A percentile compares a stretch with the other conserved stretches of the same genome.
These are phyloP conservation scores for Zoanthus sociatus DNA, from an alignment of 92 coral and sea anemone genomes.

Conservation along the genomic window DNA sequence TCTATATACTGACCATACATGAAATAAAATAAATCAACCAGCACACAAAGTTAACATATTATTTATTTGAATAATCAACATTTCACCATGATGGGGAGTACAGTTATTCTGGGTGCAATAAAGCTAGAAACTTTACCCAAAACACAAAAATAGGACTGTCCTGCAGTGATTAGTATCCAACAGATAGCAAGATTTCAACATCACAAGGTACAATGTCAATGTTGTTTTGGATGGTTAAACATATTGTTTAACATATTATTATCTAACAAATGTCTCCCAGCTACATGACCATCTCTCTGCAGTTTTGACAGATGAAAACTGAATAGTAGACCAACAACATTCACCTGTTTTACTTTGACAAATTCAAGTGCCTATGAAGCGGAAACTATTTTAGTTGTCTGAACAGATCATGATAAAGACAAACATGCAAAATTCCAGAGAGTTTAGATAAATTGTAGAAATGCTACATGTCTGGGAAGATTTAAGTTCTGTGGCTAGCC, in stretches of 20 bases:
- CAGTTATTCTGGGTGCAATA: constrained; percentile 7
- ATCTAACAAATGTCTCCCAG: constrained; percentile 10
- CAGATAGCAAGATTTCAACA: constrained; percentile 7
- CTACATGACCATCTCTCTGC: neutral
- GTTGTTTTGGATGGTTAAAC: neutral
- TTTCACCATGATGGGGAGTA: constrained; percentile 3
- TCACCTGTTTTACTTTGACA: constrained; percentile 4
- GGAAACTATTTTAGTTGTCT: too few species aligned
- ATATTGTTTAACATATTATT: neutral
- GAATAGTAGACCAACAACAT: neutral
- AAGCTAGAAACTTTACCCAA: constrained; percentile 1
- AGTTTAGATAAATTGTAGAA: too few species aligned
- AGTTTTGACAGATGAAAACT: neutral
- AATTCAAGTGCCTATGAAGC: too few species aligned
- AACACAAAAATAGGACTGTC: constrained; percentile 5
- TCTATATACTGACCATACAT: too few species aligned
- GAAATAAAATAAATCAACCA: neutral
- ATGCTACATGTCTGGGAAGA: too few species aligned
- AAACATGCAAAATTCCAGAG: too few species aligned
- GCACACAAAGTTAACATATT: neutral
- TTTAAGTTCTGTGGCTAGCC: too few species aligned
- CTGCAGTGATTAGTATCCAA: neutral
- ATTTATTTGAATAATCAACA: constrained; percentile 6
- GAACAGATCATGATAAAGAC: too few species aligned
- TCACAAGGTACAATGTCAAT: constrained; percentile 7